A percentile compares a stretch with the other conserved stretches of the same genome.
Evolutionary conservation across 2,113 vertebrate species (phyloP).

Genomic region (Euleptes europaea): DNA sequence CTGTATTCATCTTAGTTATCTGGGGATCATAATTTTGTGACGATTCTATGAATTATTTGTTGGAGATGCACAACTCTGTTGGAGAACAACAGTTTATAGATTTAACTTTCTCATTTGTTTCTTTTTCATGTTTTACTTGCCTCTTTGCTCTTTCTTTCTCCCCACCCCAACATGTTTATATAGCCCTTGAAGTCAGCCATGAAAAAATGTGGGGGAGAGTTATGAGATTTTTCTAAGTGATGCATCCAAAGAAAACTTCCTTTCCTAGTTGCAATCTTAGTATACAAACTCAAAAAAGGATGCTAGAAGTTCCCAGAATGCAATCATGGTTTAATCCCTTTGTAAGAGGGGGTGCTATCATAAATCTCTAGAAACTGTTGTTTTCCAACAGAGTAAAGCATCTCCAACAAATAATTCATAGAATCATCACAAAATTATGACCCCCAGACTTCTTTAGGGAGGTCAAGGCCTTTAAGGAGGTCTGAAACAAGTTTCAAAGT

Average conservation of each 20-base stretch:
- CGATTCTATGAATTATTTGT: too few relatives aligned
- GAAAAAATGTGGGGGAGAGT: slow-evolving; percentile 3
- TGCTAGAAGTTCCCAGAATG: neutral
- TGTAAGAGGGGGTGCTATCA: neutral
- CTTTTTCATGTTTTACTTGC: neutral
- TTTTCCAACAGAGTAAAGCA: neutral
- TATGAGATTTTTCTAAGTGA: neutral
- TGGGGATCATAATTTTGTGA: neutral
- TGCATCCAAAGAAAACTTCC: slow-evolving; percentile 9
- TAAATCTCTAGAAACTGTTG: neutral
- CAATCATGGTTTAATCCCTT: neutral
- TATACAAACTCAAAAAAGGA: neutral
- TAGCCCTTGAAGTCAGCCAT: slow-evolving; percentile 7
- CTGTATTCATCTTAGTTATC: neutral
- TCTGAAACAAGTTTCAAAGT: too few relatives aligned
- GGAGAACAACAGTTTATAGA: neutral
- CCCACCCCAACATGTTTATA: neutral
- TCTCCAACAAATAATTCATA: neutral
- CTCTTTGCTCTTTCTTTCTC: neutral
- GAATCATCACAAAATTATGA: neutral
- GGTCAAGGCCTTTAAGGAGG: too few relatives aligned
- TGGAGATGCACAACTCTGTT: neutral
- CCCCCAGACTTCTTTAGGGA: neutral
- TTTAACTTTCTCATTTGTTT: neutral
- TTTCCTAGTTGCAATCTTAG: neutral